phyloP scores from a whole-genome alignment of 2,888 invertebrate genomes.

The Drosophila lutescens region DNA sequence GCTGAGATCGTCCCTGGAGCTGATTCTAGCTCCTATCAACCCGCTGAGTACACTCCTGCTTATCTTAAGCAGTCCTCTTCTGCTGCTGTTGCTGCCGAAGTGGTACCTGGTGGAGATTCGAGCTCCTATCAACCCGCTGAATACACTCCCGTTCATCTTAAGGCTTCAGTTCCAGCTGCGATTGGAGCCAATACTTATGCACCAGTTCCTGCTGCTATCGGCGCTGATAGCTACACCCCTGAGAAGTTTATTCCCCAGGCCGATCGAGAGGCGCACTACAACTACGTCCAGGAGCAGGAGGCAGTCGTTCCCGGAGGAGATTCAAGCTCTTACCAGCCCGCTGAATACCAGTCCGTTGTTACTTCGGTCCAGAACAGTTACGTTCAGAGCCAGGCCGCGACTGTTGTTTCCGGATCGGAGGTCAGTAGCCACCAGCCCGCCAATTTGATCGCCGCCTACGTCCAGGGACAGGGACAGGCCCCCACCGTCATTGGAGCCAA shows the following conservation, averaged over 20 bases:
- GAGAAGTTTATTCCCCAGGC: constrained; percentile 52
- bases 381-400: too few relatives aligned
- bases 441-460: constrained; percentile 36
- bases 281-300: constrained; percentile 26
- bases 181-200: constrained; percentile 54
- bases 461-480: constrained; percentile 40
- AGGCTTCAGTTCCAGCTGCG: constrained; percentile 1
- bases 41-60: constrained; percentile 11
- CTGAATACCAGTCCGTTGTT: not conserved
- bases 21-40: not conserved
- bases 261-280: constrained; percentile 44
- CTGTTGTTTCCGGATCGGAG: too few relatives aligned
- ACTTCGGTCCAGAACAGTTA: too few relatives aligned
- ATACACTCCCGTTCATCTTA: constrained; percentile 11
- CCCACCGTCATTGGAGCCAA: constrained; percentile 37
- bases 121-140: constrained; percentile 34
- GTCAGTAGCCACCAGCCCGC: constrained; percentile 21
- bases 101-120: constrained; percentile 15
- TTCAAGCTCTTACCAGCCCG: constrained; percentile 23
- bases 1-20: constrained; percentile 2
- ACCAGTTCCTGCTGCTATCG: constrained; percentile 42
- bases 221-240: constrained; percentile 53
- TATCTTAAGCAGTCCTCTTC: not conserved
- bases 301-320: constrained; percentile 10
- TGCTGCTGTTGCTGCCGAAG: not conserved